Evolutionary conservation across 2,113 vertebrate genomes (phyloP), one percentile per base, ranked within the genome.

Genomic region (Centropristis striata): DNA sequence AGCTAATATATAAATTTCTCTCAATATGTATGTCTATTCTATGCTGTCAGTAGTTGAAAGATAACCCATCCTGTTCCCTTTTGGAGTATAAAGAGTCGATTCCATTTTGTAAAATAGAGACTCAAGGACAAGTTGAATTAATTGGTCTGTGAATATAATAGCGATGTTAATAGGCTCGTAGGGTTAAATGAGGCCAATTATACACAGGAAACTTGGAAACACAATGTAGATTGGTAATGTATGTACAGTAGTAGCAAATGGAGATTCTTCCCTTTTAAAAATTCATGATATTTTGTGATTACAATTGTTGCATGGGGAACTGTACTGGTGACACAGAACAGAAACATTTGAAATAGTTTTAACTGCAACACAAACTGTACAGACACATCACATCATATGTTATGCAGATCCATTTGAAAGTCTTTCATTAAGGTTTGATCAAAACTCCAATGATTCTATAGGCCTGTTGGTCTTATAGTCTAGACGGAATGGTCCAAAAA

Each of bases 1-100:
- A 81, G 83, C 70, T 91, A 91, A 93, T 91, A 92, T 93, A 91
- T 93, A 79, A 57, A 86, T 83, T 72, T 71, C 70, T 83, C 71
- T 86, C 25, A 41, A 86, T 80, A 71, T 92, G 65, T 92, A 49
- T 89, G 75, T 91, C 47, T 91, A 67, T 87, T 89, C 69, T 81
- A 88, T 83, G 54, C 85, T 84, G 82, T 89, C 50, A n/a, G 65
- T 88, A 86, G 82, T 80, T 84, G 57, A 76, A 88, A 49, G 60
- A 55, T 65, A 50, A 64, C 41, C 78, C 78, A 53, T 55, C 27
- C 46, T 49, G 49, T 66, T 51, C 32, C 51, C 28, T 13, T 78
- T 50, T 75, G 63, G 75, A 72, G 37, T 58, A 41, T 50, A 65
- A 25, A 25, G 59, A 78, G 36, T 80, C 69, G 60, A 9, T 80